These are phyloP conservation scores for Calyptommatus sinebrachiatus DNA, from an alignment of 2,113 vertebrate species.

Conservation along the genomic window DNA sequence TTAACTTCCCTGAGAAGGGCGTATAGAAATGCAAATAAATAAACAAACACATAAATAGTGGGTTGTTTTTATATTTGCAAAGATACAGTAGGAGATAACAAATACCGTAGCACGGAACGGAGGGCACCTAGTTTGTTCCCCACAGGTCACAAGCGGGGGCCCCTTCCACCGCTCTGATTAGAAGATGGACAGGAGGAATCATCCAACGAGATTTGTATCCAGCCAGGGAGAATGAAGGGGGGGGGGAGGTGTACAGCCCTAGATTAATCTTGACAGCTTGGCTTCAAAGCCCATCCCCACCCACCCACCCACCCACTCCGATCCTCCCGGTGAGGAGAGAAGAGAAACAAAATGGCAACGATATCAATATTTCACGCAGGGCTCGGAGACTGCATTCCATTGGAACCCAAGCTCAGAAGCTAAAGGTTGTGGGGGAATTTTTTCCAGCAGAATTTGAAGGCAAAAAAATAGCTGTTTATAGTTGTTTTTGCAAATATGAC, in stretches of 20 bases:
- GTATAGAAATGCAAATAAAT: too few relatives aligned
- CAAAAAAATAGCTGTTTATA: neutral
- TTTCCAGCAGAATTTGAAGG: neutral
- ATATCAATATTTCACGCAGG: neutral
- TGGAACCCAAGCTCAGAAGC: neutral
- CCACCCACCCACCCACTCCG: too few relatives aligned
- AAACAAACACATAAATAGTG: too few relatives aligned
- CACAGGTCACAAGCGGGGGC: neutral
- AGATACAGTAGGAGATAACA: too few relatives aligned
- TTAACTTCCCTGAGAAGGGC: too few relatives aligned
- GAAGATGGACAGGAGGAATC: neutral
- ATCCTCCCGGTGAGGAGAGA: too few relatives aligned
- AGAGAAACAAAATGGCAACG: neutral
- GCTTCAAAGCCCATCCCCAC: neutral
- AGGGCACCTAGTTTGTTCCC: neutral
- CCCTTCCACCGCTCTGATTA: neutral
- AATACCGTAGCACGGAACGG: too few relatives aligned
- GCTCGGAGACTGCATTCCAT: neutral
- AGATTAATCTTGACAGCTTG: neutral
- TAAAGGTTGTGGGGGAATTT: too few relatives aligned
- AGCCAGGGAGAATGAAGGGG: neutral
- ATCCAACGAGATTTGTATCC: neutral
- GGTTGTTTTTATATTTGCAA: too few relatives aligned
- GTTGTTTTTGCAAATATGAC: neutral
- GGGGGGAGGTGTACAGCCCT: neutral